Evolutionary conservation across 2,797 vertebrate genomes (phyloP), one percentile per base, ranked within the genome.

Genomic region (Pangasius djambal): DNA sequence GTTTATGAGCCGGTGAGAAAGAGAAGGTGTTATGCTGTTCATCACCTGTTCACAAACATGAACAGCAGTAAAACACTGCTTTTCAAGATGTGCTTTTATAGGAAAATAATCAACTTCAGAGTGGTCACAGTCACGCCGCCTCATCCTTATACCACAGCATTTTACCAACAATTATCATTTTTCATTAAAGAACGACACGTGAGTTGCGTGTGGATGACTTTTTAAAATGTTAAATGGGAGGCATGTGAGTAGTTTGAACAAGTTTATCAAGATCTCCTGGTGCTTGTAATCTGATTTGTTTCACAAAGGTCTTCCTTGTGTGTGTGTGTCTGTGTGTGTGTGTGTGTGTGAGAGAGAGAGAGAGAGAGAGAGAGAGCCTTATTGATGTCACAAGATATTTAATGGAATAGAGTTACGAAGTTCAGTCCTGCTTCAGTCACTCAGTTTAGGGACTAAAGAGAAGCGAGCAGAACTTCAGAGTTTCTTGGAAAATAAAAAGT

Each of bases 231-330:
- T 65, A n/a, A 48, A 84, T 50, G 6, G n/a, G 40, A 67, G 31
- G 1, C 82, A 84, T 31, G 61, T 82, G 79, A 82, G 28, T 0
- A 37, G 55, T 28, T 37, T 82, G 7, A 40, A 61, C 1, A 31
- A 18, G 7, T 67, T 84, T 67, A 84, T 50, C 18, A 67, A 67
- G 44, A 86, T 86, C 85, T 88, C 61, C 78, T 40, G 31, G 22
- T 55, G 78, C 52, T 79, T 67, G 20, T 91, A 92, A 91, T 91
- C 85, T 84, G 48, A 91, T 92, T 92, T 90, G 75, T 79, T 85
- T 86, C 63, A 91, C 89, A 91, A 91, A 83, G 74, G 59, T 57
- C 1, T 31, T 86, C 86, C 31, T 89, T 75, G 2, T n/a, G 74
- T 77, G 74, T 78, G 75, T 52, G 75, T n/a, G 75, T 44, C 18